phyloP scores from a whole-genome alignment of 2,797 vertebrate genomes.

The Galaxias olidus region DNA sequence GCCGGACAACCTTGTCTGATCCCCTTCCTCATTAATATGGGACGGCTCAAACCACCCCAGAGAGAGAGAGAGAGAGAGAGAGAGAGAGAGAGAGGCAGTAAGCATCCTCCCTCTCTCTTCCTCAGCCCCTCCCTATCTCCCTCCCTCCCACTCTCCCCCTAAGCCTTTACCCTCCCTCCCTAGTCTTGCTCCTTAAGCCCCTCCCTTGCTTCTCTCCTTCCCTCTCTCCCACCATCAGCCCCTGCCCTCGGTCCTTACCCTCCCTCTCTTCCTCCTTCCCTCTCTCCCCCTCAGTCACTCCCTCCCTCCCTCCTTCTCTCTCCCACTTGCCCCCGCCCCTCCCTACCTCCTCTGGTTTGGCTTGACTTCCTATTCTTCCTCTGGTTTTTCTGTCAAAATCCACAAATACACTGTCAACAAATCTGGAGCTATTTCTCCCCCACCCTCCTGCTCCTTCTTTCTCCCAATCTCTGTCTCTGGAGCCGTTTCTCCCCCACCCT shows the following conservation, averaged over 20 bases:
- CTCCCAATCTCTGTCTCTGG: background rate
- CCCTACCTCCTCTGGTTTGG: background rate
- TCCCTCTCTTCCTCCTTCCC: slow-evolving; percentile 15
- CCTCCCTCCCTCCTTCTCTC: slow-evolving; percentile 3
- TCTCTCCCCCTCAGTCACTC: slow-evolving; percentile 17
- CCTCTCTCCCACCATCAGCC: slow-evolving; percentile 2
- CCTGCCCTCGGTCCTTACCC: background rate
- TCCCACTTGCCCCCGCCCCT: slow-evolving; percentile 2
- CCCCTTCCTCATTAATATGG: too few species aligned
- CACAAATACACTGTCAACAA: slow-evolving; percentile 13
- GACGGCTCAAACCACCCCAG: too few species aligned
- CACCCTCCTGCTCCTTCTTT: slow-evolving; percentile 14
- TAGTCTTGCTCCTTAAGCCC: slow-evolving; percentile 9
- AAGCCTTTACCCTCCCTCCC: background rate
- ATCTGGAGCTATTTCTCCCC: slow-evolving; percentile 15
- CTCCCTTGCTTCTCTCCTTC: slow-evolving; percentile 8
- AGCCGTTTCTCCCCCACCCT: slow-evolving; percentile 15
- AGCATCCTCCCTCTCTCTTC: background rate
- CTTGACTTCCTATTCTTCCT: too few species aligned
- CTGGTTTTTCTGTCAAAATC: too few species aligned
- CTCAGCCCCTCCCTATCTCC: slow-evolving; percentile 2
- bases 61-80: slow-evolving; percentile 59
- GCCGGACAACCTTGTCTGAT: too few species aligned
- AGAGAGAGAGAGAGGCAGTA: slow-evolving; percentile 31
- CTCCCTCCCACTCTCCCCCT: background rate